Evolutionary conservation across 2,888 invertebrate genomes (phyloP), one percentile per base, ranked within the genome.

Genomic region (Dicycla oo): DNA sequence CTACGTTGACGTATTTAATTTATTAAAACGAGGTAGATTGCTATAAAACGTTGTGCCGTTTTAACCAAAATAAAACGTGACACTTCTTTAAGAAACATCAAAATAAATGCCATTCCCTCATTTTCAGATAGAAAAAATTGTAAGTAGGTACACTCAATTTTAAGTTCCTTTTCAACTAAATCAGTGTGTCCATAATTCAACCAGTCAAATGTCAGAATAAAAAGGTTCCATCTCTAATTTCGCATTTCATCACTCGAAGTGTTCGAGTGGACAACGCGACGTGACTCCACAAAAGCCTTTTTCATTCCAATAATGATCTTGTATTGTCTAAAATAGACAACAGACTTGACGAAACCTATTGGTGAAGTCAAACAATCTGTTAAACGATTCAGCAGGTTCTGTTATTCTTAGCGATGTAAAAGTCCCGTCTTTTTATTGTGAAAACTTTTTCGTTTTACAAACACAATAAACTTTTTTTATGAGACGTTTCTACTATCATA

Each of bases 311-410:
- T 80, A 69, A 69, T 68, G 49, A 62, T 58, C 56, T 43, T 56
- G 61, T 66, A 67, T 62, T 69, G 65, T 70, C 40, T 30, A 30
- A 34, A 34, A 73, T 79, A 71, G 78, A 82, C 7, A 51, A 56
- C 65, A 34, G 56, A 66, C 60, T 73, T 63, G 18, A 74, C 64
- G 49, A 68, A 78, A 72, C 69, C 76, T 62, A 78, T 75, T 81
- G 80, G 74, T 56, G 20, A 60, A 71, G 67, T 80, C 63, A 70
- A 68, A 62, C 74, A 77, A 79, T 71, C 74, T 77, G 78, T 87
- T 88, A 80, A 87, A 88, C 87, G 82, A 87, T 86, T 86, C 87
- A 85, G 64, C 34, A 58, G 65, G 62, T 58, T 67, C 58, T 82
- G 81, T 81, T 85, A 74, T 84, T 80, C 73, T 83, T 81, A 82